These are phyloP conservation scores for Apodemus agrarius DNA, from an alignment of 2,797 vertebrate species.

Conservation along the genomic window DNA sequence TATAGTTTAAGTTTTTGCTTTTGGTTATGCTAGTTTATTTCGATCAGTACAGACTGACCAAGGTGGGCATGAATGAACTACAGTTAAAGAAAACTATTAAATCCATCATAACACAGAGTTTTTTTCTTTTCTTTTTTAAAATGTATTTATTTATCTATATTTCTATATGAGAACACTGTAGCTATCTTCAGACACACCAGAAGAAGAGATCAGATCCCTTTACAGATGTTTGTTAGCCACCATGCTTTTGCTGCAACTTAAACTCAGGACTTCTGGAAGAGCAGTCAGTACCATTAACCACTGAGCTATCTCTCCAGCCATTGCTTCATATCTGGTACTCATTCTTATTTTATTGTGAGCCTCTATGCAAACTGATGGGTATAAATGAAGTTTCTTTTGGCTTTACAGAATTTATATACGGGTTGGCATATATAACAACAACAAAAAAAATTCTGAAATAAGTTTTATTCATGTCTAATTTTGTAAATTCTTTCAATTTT, in stretches of 20 bases:
- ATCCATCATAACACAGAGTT: not conserved
- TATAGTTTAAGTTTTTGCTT: not conserved
- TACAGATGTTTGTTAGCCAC: no score
- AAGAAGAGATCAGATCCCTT: no score
- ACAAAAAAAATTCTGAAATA: constrained; percentile 1
- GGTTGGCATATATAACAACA: not conserved
- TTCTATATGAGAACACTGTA: no score
- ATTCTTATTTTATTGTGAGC: not conserved
- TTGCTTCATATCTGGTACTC: not conserved
- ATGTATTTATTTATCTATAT: no score
- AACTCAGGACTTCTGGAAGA: no score
- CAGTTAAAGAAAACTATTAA: not conserved
- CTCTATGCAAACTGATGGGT: not conserved
- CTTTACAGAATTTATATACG: not conserved
- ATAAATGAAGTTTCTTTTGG: not conserved
- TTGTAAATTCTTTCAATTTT: not conserved
- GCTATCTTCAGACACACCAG: no score
- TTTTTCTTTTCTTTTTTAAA: not conserved
- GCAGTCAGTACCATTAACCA: no score
- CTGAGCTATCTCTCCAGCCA: no score
- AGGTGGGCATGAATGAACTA: not conserved
- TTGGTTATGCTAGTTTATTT: not conserved
- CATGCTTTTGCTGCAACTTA: no score
- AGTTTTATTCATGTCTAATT: not conserved
- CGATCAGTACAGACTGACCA: not conserved